phyloP scores from a whole-genome alignment of 37 sponge, comb jelly and placozoan genomes.

The Halisarca cf. caerulea region DNA sequence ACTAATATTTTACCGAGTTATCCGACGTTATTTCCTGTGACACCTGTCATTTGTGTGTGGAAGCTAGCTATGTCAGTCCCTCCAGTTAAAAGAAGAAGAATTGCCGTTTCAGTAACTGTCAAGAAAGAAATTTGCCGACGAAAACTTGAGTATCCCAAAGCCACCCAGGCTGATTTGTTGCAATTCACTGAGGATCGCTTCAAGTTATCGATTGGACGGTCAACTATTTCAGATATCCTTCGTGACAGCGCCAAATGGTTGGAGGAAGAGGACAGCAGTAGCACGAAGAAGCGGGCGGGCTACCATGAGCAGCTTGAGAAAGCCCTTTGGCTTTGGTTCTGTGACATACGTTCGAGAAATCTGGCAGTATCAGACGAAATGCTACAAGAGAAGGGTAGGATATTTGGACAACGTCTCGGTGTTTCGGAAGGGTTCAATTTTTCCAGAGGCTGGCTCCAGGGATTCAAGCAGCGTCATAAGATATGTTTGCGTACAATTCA shows the following conservation, averaged over 20 bases:
- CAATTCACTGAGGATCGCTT: background rate
- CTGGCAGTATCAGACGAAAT: background rate
- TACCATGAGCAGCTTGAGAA: background rate
- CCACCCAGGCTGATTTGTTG: background rate
- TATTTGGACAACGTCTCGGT: background rate
- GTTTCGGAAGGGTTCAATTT: background rate
- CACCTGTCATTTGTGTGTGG: background rate
- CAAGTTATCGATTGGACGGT: background rate
- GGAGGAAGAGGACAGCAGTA: background rate
- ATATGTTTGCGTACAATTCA: background rate
- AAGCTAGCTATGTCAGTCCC: background rate
- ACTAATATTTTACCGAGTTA: background rate
- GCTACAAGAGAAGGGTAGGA: background rate
- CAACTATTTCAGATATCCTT: conserved; percentile 1
- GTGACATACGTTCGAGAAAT: background rate
- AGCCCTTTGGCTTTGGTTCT: conserved; percentile 13
- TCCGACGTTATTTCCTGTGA: background rate
- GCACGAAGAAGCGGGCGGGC: background rate
- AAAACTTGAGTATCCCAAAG: background rate
- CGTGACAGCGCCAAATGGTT: background rate
- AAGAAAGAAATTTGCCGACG: background rate
- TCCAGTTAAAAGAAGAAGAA: background rate
- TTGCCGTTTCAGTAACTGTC: background rate
- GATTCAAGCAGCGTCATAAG: conserved; percentile 15
- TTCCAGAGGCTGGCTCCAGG: conserved; percentile 19